Percentiles rank a stretch among this genome's conserved stretches.
phyloP scores from a whole-genome alignment of 2,888 invertebrate species.

The Ephialtes manifestator region DNA sequence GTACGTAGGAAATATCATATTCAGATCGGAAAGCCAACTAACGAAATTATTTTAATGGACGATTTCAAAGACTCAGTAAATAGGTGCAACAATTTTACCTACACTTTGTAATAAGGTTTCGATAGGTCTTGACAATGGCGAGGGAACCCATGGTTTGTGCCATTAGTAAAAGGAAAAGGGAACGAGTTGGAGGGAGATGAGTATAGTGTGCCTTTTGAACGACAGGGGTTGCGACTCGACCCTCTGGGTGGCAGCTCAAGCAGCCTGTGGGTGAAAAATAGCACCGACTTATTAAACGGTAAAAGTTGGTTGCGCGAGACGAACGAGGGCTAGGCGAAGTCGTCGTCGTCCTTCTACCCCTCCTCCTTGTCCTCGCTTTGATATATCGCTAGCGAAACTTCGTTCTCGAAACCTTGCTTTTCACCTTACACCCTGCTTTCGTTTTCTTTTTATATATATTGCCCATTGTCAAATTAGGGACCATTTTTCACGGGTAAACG shows the following conservation, averaged over 20 bases:
- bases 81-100: no score
- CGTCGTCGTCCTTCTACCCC: slow-evolving; percentile 52
- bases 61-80: no score
- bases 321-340: slow-evolving; percentile 67
- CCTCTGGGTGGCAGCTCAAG: slow-evolving; percentile 29
- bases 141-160: no score
- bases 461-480: slow-evolving; percentile 75
- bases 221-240: slow-evolving; percentile 51
- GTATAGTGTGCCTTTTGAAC: slow-evolving; percentile 38
- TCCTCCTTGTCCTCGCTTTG: slow-evolving; percentile 65
- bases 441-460: slow-evolving; percentile 48
- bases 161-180: background rate
- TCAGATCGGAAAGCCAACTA: no score
- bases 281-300: slow-evolving; percentile 83
- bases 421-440: slow-evolving; percentile 44
- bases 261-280: slow-evolving; percentile 81
- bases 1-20: no score
- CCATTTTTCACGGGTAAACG: slow-evolving; percentile 73
- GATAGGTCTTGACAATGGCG: no score
- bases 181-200: slow-evolving; percentile 33
- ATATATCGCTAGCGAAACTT: slow-evolving; percentile 78
- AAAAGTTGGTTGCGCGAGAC: slow-evolving; percentile 81
- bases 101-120: no score
- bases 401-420: slow-evolving; percentile 61
- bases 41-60: no score